Conservation (phyloP, 2,888 invertebrate species). For the Sepioteuthis lessoniana region DNA sequence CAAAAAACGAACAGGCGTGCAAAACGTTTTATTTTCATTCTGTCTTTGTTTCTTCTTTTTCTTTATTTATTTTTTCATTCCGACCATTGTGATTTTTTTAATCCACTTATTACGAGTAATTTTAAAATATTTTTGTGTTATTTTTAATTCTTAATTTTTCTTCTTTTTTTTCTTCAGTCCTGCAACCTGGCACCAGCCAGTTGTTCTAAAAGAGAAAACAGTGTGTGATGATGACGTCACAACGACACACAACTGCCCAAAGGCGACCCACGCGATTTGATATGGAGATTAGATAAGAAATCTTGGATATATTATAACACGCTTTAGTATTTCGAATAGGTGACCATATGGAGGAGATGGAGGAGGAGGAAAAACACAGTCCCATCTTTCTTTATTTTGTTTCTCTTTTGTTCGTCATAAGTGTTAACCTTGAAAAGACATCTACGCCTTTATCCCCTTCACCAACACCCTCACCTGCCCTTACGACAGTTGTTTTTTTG, state of each 20-base stretch:
- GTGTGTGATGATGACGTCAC: background rate
- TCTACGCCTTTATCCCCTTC: background rate
- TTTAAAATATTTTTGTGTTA: background rate
- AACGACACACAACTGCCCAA: background rate
- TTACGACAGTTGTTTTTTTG: background rate
- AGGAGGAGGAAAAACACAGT: background rate
- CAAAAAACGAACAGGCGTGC: background rate
- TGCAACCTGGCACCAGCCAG: background rate
- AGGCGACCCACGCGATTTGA: background rate
- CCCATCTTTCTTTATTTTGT: background rate
- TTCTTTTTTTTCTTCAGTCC: background rate
- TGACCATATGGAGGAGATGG: background rate
- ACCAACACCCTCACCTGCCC: too few relatives aligned
- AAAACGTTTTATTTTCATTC: background rate
- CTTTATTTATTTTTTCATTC: too few relatives aligned
- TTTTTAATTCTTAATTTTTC: background rate
- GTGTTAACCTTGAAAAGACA: background rate
- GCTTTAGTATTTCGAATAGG: background rate
- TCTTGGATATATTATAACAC: background rate
- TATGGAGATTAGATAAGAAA: background rate
- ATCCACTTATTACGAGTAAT: too few relatives aligned
- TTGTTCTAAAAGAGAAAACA: background rate
- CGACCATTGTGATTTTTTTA: too few relatives aligned
- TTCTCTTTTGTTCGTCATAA: slow-evolving; percentile 10
- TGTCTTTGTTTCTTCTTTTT: background rate